Percentiles rank a stretch among this genome's conserved stretches.
These are phyloP conservation scores for Drosophila acutilabella DNA, from an alignment of 2,888 invertebrate genomes.

Conservation along the genomic window DNA sequence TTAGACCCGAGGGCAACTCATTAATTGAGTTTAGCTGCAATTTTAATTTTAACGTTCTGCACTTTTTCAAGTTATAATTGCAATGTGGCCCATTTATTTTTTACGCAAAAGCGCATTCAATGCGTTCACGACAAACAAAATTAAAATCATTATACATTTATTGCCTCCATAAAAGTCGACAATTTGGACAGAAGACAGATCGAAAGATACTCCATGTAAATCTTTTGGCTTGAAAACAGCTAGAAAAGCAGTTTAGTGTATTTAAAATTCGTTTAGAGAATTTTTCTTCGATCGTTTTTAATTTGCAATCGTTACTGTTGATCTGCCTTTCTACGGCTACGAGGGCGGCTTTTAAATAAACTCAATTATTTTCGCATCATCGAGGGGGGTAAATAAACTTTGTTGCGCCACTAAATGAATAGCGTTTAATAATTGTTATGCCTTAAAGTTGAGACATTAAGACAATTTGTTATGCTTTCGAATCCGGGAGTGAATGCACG, in stretches of 20 bases:
- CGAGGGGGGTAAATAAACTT: too few relatives aligned
- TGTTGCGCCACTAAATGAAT: neutral
- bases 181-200: too few relatives aligned
- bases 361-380: too few relatives aligned
- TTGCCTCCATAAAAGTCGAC: slow-evolving; percentile 14
- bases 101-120: slow-evolving; percentile 57
- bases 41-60: slow-evolving; percentile 72
- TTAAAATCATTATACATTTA: slow-evolving; percentile 3
- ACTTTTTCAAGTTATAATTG: slow-evolving; percentile 69
- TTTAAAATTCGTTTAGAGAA: too few relatives aligned
- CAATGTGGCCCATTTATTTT: slow-evolving; percentile 75
- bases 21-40: slow-evolving; percentile 78
- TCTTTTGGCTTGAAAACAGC: too few relatives aligned
- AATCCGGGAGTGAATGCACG: slow-evolving; percentile 1
- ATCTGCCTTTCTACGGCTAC: too few relatives aligned
- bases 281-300: too few relatives aligned
- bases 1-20: slow-evolving; percentile 16
- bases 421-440: neutral
- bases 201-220: too few relatives aligned
- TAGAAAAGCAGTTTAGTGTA: too few relatives aligned
- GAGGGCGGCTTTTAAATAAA: too few relatives aligned
- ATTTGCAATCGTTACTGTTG: too few relatives aligned
- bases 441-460: neutral
- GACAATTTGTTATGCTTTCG: slow-evolving; percentile 14
- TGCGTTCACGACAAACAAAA: slow-evolving; percentile 12